Base-by-base conservation (phyloP, 2,113 vertebrate genomes). In the Lepisosteus oculatus region DNA sequence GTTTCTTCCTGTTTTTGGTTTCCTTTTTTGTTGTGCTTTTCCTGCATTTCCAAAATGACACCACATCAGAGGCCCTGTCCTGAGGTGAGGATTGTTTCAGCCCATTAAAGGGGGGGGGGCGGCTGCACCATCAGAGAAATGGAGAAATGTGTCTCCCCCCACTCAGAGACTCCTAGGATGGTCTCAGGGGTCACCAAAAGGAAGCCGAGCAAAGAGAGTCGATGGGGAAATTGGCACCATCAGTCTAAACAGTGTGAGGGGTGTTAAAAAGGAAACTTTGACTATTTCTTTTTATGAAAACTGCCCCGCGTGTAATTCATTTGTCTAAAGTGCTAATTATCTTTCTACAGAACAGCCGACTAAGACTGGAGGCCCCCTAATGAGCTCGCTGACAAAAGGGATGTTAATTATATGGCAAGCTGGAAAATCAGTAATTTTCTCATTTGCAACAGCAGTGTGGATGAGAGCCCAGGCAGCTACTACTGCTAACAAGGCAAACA, bases 321-420 rank as follows among this genome's bases (percentile, higher is more conserved):
- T 64, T 64, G 17, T 64, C 62, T 64, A 64, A 42, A 64, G 62
- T 64, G 62, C 62, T 64, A 64, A 64, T 64, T 15, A 64, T 64
- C 62, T 64, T 64, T 13, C 62, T 17, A 7, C 17, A 41, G 62
- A 64, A 41, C n/a, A 64, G 62, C 62, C 17, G 62, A 64, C 7
- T 4, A 64, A 64, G 17, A 4, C n/a, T 9, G 42, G 62, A 41
- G 62, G 62, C 62, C 41, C 17, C 62, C 17, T 64, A 64, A 64
- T 64, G 14, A 64, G 62, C 62, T 15, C 8, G 62, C 62, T 42
- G 42, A 64, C 62, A 64, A 64, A 15, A 64, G 62, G 62, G n/a
- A 64, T 64, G 62, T 64, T 64, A 64, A 64, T 64, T 64, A 64
- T 41, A 64, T 41, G 14, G 62, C 62, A 41, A 17, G 62, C 62